phyloP scores from a whole-genome alignment of 2,113 vertebrate species.

The Parotia lawesii region DNA sequence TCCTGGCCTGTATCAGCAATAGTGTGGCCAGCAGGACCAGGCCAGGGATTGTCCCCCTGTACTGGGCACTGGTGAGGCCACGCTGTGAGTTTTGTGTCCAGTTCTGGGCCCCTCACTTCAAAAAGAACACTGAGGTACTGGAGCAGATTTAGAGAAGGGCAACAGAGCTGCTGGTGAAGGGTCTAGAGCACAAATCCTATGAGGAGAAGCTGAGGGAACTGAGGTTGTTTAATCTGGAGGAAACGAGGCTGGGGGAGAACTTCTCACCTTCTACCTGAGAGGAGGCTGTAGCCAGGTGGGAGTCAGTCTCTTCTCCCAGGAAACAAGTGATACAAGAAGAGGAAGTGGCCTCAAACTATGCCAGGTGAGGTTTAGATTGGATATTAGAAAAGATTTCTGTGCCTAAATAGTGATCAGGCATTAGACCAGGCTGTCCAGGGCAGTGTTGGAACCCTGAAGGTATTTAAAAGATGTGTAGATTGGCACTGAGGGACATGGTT shows the following conservation, averaged over 20 bases:
- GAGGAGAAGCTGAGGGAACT: neutral
- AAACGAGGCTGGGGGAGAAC: neutral
- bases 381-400: neutral
- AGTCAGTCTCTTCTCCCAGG: neutral
- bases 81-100: rapidly evolving
- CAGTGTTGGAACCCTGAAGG: neutral
- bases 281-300: neutral
- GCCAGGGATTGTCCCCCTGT: neutral
- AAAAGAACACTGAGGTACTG: neutral
- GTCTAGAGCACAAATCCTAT: neutral
- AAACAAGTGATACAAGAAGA: neutral
- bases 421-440: neutral
- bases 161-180: neutral
- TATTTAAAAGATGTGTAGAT: neutral
- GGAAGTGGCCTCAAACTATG: neutral
- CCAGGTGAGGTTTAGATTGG: neutral
- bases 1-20: neutral
- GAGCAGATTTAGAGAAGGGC: neutral
- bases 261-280: neutral
- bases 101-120: neutral
- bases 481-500: neutral
- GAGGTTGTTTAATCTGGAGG: neutral
- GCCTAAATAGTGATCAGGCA: neutral
- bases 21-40: neutral
- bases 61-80: rapidly evolving